Evolutionary conservation across 2,888 invertebrate species (phyloP), one percentile per base, ranked within the genome.

Genomic region (Cyclophora punctaria): DNA sequence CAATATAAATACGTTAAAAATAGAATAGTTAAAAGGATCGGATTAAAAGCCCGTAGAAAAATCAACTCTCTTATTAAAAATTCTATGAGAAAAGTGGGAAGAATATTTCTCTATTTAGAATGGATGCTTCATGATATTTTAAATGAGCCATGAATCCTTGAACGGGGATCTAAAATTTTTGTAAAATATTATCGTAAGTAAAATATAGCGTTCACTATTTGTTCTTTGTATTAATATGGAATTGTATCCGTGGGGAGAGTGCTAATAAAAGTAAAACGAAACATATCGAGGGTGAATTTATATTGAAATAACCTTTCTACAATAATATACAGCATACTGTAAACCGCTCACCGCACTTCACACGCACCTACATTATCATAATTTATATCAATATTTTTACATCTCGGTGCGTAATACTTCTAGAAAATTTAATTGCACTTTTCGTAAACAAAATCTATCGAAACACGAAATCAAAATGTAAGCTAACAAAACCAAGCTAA

Each of bases 271-370:
- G 71, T 69, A 79, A 76, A 77, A 73, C 48, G 71, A 49, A 58
- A 58, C 51, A 53, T 57, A 63, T 67, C 64, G 69, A 73, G 80
- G 83, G 85, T 86, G 84, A 83, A 83, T 85, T 85, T 86, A 83
- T 86, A 86, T 83, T 84, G 80, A 83, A 71, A 82, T 83, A 82
- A 83, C 75, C 75, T 83, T 80, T 83, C 86, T 85, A 86, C 83
- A 84, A 80, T 83, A 82, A 75, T 71, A 80, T 83, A 85, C 83
- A 86, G 77, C 79, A 76, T 79, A 76, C 76, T 78, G 80, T 75
- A 78, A 73, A 71, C 68, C 76, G 67, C 66, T 67, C 64, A 67
- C 66, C 60, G 63, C 65, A 57, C 59, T 46, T 5, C 37, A 58
- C 59, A 61, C 62, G 51, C 65, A 62, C 64, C 64, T 63, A 62